phyloP scores from a whole-genome alignment of 2,888 invertebrate species.

The Gymnocheta viridis region DNA sequence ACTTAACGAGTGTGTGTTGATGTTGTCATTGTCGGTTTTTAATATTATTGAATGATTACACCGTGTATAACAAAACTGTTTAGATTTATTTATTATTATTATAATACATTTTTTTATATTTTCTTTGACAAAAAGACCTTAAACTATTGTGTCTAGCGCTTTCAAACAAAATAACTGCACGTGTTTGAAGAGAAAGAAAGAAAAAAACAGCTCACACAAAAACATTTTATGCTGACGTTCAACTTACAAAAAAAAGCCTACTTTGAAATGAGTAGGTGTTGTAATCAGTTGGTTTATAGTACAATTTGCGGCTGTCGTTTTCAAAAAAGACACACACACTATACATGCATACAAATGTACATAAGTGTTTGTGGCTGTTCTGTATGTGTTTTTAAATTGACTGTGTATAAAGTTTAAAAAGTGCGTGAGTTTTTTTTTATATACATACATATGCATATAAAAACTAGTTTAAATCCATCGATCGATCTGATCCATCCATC shows the following conservation, averaged over 20 bases:
- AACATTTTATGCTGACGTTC: background rate
- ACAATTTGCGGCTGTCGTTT: slow-evolving; percentile 62
- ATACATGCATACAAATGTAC: background rate
- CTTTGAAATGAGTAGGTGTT: slow-evolving; percentile 63
- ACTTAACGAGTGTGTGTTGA: slow-evolving; percentile 37
- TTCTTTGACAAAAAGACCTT: slow-evolving; percentile 9
- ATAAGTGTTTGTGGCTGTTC: background rate
- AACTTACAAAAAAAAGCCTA: background rate
- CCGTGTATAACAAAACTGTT: slow-evolving; percentile 56
- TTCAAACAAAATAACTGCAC: slow-evolving; percentile 64
- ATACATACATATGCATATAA: background rate
- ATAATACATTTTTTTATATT: background rate
- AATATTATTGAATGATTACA: slow-evolving; percentile 54
- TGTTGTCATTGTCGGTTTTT: slow-evolving; percentile 45
- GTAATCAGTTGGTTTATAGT: slow-evolving; percentile 64
- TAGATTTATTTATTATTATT: background rate
- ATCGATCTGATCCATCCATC: slow-evolving; percentile 35
- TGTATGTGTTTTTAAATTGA: background rate
- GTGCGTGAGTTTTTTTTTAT: slow-evolving; percentile 50
- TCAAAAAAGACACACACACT: background rate
- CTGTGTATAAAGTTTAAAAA: slow-evolving; percentile 29
- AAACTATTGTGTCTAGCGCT: slow-evolving; percentile 34
- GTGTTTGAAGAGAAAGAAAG: slow-evolving; percentile 37
- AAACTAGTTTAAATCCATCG: slow-evolving; percentile 56
- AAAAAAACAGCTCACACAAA: background rate